These are phyloP conservation scores for Euzetes globulus DNA, from an alignment of 2,888 invertebrate genomes.

Conservation along the genomic window DNA sequence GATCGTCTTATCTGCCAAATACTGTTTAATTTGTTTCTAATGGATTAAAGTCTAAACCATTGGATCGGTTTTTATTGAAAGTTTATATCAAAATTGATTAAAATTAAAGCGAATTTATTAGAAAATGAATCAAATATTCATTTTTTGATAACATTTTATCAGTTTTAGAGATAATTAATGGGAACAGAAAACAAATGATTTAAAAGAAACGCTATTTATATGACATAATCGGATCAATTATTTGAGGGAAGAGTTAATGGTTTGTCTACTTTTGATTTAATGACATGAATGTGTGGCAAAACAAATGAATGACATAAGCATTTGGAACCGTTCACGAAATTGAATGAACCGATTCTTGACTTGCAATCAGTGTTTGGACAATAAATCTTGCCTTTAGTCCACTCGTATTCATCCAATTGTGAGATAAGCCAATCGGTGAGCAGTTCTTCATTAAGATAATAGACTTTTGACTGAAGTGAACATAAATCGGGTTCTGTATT, in stretches of 20 bases:
- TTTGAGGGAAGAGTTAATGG: not conserved
- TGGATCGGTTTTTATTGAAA: too few relatives aligned
- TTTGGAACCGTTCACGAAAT: constrained; percentile 40
- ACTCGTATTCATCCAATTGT: constrained; percentile 39
- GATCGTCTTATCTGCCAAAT: too few relatives aligned
- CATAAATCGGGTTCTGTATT: constrained; percentile 25
- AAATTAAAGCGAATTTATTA: too few relatives aligned
- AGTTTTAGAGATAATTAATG: too few relatives aligned
- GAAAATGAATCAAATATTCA: too few relatives aligned
- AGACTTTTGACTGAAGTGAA: constrained; percentile 33
- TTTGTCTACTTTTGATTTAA: constrained; percentile 39
- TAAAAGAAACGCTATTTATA: too few relatives aligned
- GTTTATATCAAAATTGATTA: too few relatives aligned
- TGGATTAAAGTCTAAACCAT: too few relatives aligned
- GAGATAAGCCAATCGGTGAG: constrained; percentile 38
- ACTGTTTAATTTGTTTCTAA: too few relatives aligned
- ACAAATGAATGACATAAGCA: constrained; percentile 39
- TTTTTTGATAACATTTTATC: too few relatives aligned
- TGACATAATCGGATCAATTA: too few relatives aligned
- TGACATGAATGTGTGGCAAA: constrained; percentile 41
- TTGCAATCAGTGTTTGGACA: constrained; percentile 39
- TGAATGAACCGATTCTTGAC: constrained; percentile 40
- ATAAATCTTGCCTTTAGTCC: constrained; percentile 42
- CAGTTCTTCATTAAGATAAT: constrained; percentile 38
- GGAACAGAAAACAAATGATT: too few relatives aligned